Conservation (phyloP, 2,888 invertebrate genomes). For the Plebejus anna region DNA sequence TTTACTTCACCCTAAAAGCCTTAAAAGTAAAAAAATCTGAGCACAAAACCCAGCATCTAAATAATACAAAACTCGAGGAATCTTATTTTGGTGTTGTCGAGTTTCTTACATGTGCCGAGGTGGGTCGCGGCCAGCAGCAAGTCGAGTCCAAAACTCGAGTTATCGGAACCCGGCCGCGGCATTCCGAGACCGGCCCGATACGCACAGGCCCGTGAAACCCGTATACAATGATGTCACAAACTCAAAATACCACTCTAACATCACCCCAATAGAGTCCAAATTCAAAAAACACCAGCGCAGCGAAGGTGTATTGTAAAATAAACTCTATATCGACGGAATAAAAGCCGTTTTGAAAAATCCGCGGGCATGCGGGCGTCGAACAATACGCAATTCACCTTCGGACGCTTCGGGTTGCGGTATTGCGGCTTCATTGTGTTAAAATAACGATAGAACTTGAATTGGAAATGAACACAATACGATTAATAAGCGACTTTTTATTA, state of each 20-base stretch:
- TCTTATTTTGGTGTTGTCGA: constrained; percentile 22
- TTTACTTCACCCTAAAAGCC: not conserved
- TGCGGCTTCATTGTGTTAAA: constrained; percentile 78
- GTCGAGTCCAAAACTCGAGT: constrained; percentile 59
- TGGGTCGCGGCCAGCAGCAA: constrained; percentile 35
- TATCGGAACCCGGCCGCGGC: constrained; percentile 72
- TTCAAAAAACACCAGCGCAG: constrained; percentile 41
- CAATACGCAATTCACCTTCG: constrained; percentile 80
- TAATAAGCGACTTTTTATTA: constrained; percentile 55
- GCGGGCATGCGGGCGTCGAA: constrained; percentile 71
- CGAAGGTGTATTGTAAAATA: constrained; percentile 58
- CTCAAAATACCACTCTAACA: constrained; percentile 44
- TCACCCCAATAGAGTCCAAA: constrained; percentile 39
- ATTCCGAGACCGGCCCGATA: constrained; percentile 74
- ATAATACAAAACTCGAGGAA: constrained; percentile 21
- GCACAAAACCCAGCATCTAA: not conserved
- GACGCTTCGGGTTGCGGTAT: constrained; percentile 77
- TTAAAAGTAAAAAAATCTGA: constrained; percentile 9
- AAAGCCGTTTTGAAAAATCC: constrained; percentile 73
- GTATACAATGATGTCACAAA: constrained; percentile 48
- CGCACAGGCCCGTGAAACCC: constrained; percentile 58
- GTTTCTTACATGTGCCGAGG: constrained; percentile 11
- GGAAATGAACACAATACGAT: constrained; percentile 62
- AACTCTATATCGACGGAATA: constrained; percentile 69
- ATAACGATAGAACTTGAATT: constrained; percentile 70